Evolutionary conservation across 2,113 vertebrate genomes (phyloP), one percentile per base, ranked within the genome.

Genomic region (Falco punctatus): DNA sequence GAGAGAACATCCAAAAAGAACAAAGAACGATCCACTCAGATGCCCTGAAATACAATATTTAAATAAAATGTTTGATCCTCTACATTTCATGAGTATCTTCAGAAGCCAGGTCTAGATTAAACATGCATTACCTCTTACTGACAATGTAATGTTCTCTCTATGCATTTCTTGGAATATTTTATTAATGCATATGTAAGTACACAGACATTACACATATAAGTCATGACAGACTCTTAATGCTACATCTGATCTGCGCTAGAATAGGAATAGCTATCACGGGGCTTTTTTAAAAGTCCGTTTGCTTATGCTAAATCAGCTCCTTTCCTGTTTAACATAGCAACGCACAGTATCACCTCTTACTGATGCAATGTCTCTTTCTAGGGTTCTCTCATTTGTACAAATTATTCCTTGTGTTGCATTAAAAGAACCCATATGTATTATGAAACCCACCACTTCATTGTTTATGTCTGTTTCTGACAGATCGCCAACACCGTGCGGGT

Each of bases 1-100:
- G 90, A 96, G 54, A 97, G 64, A 97, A 93, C 86, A 95, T 94
- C 92, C 72, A 79, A 82, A 97, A 97, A 95, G 88, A 97, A 93
- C 95, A 87, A 72, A 96, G 72, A 93, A 93, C 72, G 96, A 94
- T 93, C 87, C 61, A 88, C 70, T 97, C 90, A 94, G 87, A 96
- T 86, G 65, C 84, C 77, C 48, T 92, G 71, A 84, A 97, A 97
- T 94, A 67, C 73, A 94, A 90, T 91, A 92, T 90, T 95, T 86
- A 90, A 96, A 94, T 81, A 91, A 91, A 88, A 80, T 44, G 88
- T 89, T 55, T 91, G 83, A 89, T 88, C 92, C 61, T 49, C 70
- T 42, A 23, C 15, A 12, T 91, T 96, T 94, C 67, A 81, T 33
- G 59, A 88, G 52, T 75, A 48, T 65, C 84, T 86, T 89, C 73